Base-by-base conservation (phyloP, 2,888 invertebrate species). In the Athrips mouffetella region DNA sequence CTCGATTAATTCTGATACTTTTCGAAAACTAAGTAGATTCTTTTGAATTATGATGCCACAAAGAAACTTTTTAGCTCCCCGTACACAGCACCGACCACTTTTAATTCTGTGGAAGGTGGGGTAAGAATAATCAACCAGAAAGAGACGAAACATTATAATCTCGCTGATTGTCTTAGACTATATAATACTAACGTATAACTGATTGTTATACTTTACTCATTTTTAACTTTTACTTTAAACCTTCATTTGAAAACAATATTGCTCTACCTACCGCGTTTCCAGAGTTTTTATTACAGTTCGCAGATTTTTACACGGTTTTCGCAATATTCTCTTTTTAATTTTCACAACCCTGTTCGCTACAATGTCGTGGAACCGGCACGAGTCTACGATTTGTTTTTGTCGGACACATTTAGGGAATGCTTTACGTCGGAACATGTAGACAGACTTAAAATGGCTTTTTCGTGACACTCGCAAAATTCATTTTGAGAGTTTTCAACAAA, bases 1-100 rank as follows among this genome's bases (percentile, higher is more conserved):
- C 70, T 64, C 65, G 71, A 67, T 70, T 70, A 70, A 65, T 63
- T 65, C 55, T 58, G 63, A 65, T 65, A 65, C 69, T 71, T 64
- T 64, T 61, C 6, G 21, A 40, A 39, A 16, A 13, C 27, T 15
- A 27, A 41, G 11, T 27, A n/a, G n/a, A n/a, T n/a, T n/a, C 27
- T 41, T 41, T 27, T 16, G 27, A 15, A 15, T 27, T 27, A 27
- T 10, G 41, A 15, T 25, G 41, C 10, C 18, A 8, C 1, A 1
- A 5, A 31, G n/a, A 15, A 13, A 7, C 8, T 8, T 33, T 6
- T n/a, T n/a, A n/a, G n/a, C n/a, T n/a, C n/a, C n/a, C n/a, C n/a
- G n/a, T n/a, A n/a, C n/a, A n/a, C n/a, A n/a, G n/a, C n/a, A n/a
- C n/a, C n/a, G n/a, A n/a, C n/a, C n/a, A n/a, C n/a, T n/a, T n/a